Evolutionary conservation across 2,797 vertebrate genomes (phyloP).

Genomic region (Anomalospiza imberbis): DNA sequence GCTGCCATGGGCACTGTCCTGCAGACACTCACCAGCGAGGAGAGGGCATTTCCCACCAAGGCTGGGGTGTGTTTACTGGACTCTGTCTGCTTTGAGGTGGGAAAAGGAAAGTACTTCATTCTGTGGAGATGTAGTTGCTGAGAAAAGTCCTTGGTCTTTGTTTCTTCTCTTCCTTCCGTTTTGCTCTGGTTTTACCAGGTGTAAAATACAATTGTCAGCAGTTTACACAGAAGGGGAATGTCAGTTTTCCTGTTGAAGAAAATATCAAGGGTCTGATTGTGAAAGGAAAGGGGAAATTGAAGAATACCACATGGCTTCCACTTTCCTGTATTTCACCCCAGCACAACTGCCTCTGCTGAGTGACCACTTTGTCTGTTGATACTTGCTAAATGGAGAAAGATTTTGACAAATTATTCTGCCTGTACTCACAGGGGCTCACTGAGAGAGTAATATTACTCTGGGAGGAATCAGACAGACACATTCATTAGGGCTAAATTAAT

Average conservation of each 20-base stretch:
- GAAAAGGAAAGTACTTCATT: not conserved
- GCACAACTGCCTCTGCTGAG: not conserved
- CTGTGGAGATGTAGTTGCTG: not conserved
- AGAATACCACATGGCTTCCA: conserved; percentile 24
- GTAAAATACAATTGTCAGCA: conserved; percentile 43
- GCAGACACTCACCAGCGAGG: rapidly evolving
- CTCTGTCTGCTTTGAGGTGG: not conserved
- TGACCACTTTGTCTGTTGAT: not conserved
- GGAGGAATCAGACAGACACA: not conserved
- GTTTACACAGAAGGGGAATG: not conserved
- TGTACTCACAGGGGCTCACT: not conserved
- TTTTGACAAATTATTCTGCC: not conserved
- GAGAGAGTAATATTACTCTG: not conserved
- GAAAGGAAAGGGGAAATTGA: conserved; percentile 41
- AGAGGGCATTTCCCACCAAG: not conserved
- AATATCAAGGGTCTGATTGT: conserved; percentile 30
- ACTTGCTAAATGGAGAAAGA: not conserved
- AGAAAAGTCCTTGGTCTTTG: conserved; percentile 32
- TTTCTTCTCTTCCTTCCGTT: conserved; percentile 51
- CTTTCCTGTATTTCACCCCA: conserved; percentile 41
- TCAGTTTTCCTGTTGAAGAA: conserved; percentile 47
- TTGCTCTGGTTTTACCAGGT: conserved; percentile 37
- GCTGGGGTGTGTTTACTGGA: not conserved
- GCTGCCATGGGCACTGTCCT: not conserved
- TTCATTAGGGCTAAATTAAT: not conserved